Evolutionary conservation across 2,797 vertebrate genomes (phyloP).

Genomic region (Leontopithecus rosalia): DNA sequence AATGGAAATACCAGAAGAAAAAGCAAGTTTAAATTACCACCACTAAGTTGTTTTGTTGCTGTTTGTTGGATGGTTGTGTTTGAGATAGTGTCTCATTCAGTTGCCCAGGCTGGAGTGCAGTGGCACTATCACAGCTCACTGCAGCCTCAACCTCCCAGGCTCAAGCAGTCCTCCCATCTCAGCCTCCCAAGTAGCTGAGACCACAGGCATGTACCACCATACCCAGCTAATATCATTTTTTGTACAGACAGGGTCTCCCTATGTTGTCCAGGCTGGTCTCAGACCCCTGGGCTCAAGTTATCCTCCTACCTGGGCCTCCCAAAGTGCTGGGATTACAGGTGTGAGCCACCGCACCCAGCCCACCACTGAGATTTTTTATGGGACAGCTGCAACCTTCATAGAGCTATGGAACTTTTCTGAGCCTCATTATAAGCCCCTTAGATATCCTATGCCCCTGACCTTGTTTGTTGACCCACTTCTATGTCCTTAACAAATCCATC

Average conservation of each 20-base stretch:
- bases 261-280: background rate
- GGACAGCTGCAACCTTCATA: background rate
- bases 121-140: background rate
- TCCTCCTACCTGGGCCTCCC: background rate
- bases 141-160: background rate
- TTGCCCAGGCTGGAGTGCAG: background rate
- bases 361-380: background rate
- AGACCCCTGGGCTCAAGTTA: background rate
- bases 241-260: background rate
- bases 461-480: background rate
- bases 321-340: background rate
- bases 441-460: background rate
- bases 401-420: background rate
- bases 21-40: slow-evolving; percentile 7
- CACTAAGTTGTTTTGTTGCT: background rate
- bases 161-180: background rate
- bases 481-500: background rate
- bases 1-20: slow-evolving; percentile 17
- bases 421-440: background rate
- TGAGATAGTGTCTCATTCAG: background rate
- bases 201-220: background rate
- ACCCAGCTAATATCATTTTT: background rate
- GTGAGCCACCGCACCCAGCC: background rate
- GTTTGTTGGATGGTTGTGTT: background rate
- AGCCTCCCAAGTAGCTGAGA: background rate